Base-by-base conservation (phyloP, 1,140 invertebrate species). In the Drosophila funebris region DNA sequence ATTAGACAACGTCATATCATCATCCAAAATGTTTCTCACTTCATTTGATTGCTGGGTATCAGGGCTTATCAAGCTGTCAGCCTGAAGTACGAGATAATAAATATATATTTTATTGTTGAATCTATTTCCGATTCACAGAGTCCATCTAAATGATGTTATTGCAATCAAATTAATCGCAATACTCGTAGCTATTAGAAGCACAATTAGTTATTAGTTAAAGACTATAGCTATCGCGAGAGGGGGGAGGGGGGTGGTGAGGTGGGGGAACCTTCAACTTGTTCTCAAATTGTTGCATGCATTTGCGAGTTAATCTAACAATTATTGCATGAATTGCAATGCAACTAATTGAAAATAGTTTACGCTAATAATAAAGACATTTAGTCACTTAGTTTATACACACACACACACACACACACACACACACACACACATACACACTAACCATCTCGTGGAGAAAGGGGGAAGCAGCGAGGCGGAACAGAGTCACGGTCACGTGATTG, bases 401-500 rank as follows among this genome's bases (percentile, higher is more conserved):
- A 16, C 24, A 3, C 16, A n/a, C 5, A 18, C 33, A 22, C 11
- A 24, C 39, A 4, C 20, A 7, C 8, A n/a, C 24, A 9, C 1
- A 14, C 46, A 16, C 24, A 3, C 16, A n/a, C 5, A 18, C 33
- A 22, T 14, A 24, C 39, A 4, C 20, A 7, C 8, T 36, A 6
- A 14, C 24, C 11, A 3, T 18, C 18, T 57, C 50, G 5, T 27
- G 24, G 5, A 31, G 3, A 31, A 31, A 8, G 16, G 41, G 9
- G 43, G 20, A 46, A 9, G 57, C 77, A 76, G 18, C 77, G 37
- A 79, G 60, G 66, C 77, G 56, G 70, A 53, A 66, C 72, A 46
- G 56, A 60, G 41, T 46, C 52, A 44, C 16, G 77, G 76, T 72
- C 79, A 79, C 79, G 79, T 79, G 80, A 70, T 56, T 54, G 66